Percentiles rank a stretch among this genome's conserved stretches.
phyloP scores from a whole-genome alignment of 2,797 vertebrate species.

The Sebastes vulpes region DNA sequence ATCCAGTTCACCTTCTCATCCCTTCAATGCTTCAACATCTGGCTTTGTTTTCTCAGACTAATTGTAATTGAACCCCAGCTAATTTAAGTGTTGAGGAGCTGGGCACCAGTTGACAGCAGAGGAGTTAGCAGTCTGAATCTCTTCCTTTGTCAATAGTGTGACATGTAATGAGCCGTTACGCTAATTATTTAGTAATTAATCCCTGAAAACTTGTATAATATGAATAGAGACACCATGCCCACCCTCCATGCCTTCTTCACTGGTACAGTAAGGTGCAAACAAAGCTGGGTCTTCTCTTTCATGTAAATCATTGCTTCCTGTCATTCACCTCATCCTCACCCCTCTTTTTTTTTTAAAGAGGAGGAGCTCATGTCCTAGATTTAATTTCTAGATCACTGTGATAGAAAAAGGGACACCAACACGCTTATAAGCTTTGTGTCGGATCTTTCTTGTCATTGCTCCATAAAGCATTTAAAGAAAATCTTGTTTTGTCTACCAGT shows the following conservation, averaged over 20 bases:
- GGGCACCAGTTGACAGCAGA: conserved; percentile 24
- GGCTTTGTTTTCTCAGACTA: conserved; percentile 48
- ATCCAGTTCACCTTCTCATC: conserved; percentile 8
- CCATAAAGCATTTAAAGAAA: background rate
- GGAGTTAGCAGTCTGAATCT: conserved; percentile 4
- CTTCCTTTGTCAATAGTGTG: conserved; percentile 36
- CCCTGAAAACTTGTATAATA: conserved; percentile 23
- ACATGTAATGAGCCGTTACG: conserved; percentile 42
- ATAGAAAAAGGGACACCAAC: background rate
- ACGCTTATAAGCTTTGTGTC: background rate
- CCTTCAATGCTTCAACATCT: conserved; percentile 7
- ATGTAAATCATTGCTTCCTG: conserved; percentile 10
- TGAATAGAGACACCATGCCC: conserved; percentile 7
- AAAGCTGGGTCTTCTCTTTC: background rate
- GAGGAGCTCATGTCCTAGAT: background rate
- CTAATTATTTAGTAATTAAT: conserved; percentile 63
- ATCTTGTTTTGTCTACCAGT: background rate
- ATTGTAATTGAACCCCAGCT: conserved; percentile 53
- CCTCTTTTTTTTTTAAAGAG: background rate
- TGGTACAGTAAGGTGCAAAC: background rate
- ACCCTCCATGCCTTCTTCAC: background rate
- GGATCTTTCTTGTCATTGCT: background rate
- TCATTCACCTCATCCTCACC: background rate
- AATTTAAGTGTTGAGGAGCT: conserved; percentile 53
- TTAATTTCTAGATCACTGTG: conserved; percentile 4